Evolutionary conservation across 2,113 vertebrate genomes (phyloP).

Genomic region (Isichthys henryi): DNA sequence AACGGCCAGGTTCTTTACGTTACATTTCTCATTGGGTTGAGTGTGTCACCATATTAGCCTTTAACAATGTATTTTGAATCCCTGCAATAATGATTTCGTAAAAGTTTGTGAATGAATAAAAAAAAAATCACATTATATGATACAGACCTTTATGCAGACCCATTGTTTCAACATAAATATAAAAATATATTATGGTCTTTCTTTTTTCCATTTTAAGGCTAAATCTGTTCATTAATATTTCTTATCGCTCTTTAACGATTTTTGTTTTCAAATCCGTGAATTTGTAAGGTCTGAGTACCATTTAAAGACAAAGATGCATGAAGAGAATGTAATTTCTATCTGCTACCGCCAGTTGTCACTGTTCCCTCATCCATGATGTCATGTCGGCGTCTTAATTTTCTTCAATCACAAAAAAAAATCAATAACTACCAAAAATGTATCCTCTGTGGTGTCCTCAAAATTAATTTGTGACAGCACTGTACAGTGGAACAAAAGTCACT

Average conservation of each 20-base stretch:
- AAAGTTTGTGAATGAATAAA: background rate
- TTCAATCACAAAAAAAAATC: background rate
- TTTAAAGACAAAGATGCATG: background rate
- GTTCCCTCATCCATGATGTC: constrained; percentile 54
- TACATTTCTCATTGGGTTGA: background rate
- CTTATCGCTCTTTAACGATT: background rate
- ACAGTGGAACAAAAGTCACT: constrained; percentile 40
- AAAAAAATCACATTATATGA: background rate
- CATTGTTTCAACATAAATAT: background rate
- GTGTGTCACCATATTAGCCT: background rate
- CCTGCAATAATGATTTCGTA: background rate
- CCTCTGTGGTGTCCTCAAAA: constrained; percentile 46
- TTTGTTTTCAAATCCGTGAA: background rate
- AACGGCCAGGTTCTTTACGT: background rate
- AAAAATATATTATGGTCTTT: background rate
- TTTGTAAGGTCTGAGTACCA: background rate
- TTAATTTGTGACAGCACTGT: constrained; percentile 11
- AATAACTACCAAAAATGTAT: background rate
- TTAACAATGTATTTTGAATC: background rate
- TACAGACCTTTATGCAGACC: background rate
- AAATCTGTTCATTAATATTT: background rate
- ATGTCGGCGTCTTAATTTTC: background rate
- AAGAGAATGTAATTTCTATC: background rate
- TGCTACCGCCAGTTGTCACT: constrained; percentile 64
- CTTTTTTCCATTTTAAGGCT: background rate